phyloP scores from a whole-genome alignment of 2,113 vertebrate species.

The Aythya baeri region DNA sequence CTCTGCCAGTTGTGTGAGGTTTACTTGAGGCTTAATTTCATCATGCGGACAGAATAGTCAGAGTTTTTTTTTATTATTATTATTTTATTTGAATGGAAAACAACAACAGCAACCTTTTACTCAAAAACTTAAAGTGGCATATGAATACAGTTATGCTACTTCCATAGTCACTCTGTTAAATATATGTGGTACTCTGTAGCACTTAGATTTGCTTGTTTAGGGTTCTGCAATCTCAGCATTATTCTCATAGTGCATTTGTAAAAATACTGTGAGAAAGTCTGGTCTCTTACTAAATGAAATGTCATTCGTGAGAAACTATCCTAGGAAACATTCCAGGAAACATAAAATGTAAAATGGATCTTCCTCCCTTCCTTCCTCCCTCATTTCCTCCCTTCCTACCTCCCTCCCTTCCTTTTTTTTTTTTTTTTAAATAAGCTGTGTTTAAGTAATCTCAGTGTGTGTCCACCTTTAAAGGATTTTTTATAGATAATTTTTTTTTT shows the following conservation, averaged over 20 bases:
- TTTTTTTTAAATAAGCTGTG: background rate
- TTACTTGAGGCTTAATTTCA: background rate
- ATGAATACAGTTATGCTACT: background rate
- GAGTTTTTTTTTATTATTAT: background rate
- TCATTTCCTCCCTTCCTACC: too few species aligned
- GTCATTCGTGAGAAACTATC: background rate
- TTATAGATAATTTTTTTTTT: background rate
- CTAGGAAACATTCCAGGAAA: background rate
- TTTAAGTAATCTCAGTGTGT: background rate
- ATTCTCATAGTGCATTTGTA: background rate
- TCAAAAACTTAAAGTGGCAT: background rate
- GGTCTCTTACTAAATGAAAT: background rate
- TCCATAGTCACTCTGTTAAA: background rate
- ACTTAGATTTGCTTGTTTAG: background rate
- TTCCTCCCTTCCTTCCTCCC: too few species aligned
- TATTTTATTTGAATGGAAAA: background rate
- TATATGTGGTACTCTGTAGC: accelerated
- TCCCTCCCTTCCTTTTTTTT: background rate
- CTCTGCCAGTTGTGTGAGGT: accelerated
- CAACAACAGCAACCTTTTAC: background rate
- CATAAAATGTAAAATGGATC: background rate
- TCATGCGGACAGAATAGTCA: background rate
- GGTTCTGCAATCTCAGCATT: background rate
- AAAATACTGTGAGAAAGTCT: background rate
- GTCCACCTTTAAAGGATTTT: background rate